Base-by-base conservation (phyloP, 2,797 vertebrate genomes). In the Enteromius thamalakanensis region DNA sequence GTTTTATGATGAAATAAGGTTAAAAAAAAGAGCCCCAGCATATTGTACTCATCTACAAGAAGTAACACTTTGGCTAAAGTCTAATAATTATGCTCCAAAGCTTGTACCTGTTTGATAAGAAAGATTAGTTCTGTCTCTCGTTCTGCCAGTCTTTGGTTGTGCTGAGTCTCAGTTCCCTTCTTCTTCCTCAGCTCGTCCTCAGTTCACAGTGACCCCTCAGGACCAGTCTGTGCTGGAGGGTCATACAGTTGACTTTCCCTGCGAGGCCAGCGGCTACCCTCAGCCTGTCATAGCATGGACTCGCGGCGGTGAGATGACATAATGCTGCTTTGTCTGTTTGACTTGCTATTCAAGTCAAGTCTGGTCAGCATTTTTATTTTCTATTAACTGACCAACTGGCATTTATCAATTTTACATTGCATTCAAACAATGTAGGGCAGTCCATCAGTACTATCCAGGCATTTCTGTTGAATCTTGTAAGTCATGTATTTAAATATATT, bases 201-300 rank as follows among this genome's bases (percentile, higher is more conserved):
- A 97, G 86, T 97, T 99, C 91, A 98, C 96, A 0, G 93, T 98
- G 87, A 96, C 94, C 0, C 98, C 98, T 12, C 95, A 97, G 92
- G 97, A 99, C 90, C 95, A 97, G 92, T 92, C 93, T 0, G 96
- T 96, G 55, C 93, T 97, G 49, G 98, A 99, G 84, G 97, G 97
- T 4, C 97, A 98, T 89, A 97, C 97, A 0, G 97, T 99, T 21
- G 98, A 99, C 83, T 98, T 99, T 76, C 94, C 95, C 55, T 99
- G 98, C 69, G 97, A 98, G 89, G 98, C 98, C 0, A 95, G 92
- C 10, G 98, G 98, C 12, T 95, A 97, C 89, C 98, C 98, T 0
- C 95, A 96, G 75, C 98, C 98, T 0, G 96, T 98, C 89, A 98
- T 99, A 32, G 96, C 97, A 62, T 99, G 98, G 98, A 99, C 98